Evolutionary conservation across 2,888 invertebrate genomes (phyloP).

Genomic region (Bellardia bayeri): DNA sequence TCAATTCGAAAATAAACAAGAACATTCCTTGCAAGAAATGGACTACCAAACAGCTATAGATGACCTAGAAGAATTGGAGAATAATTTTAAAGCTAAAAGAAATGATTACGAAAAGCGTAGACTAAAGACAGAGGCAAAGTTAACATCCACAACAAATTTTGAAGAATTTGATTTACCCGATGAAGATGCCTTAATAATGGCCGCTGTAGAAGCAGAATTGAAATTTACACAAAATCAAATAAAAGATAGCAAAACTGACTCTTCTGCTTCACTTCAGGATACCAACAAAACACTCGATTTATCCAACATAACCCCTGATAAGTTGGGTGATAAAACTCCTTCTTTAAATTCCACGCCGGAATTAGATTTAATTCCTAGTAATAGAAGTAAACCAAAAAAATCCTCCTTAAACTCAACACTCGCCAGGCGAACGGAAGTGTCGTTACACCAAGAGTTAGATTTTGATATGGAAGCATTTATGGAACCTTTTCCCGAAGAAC

Average conservation of each 20-base stretch:
- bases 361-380: constrained; percentile 19
- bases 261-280: background rate
- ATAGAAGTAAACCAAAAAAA: background rate
- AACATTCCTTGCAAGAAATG: constrained; percentile 11
- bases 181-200: constrained; percentile 52
- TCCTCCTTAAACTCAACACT: background rate
- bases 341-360: constrained; percentile 65
- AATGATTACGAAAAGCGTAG: background rate
- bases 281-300: constrained; percentile 25
- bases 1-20: background rate
- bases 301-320: constrained; percentile 9
- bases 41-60: background rate
- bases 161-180: constrained; percentile 42
- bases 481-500: constrained; percentile 84
- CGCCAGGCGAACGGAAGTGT: constrained; percentile 28
- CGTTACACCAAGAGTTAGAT: constrained; percentile 70
- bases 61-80: constrained; percentile 2
- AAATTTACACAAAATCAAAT: constrained; percentile 39
- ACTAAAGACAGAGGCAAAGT: background rate
- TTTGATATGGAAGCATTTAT: constrained; percentile 85
- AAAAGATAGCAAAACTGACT: background rate
- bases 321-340: background rate
- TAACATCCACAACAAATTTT: background rate
- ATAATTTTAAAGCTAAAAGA: constrained; percentile 10
- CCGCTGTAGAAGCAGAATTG: constrained; percentile 62